Percentiles rank a stretch among this genome's conserved stretches.
Evolutionary conservation across 1,140 invertebrate genomes (phyloP).

Genomic region (Olivierus martensii): DNA sequence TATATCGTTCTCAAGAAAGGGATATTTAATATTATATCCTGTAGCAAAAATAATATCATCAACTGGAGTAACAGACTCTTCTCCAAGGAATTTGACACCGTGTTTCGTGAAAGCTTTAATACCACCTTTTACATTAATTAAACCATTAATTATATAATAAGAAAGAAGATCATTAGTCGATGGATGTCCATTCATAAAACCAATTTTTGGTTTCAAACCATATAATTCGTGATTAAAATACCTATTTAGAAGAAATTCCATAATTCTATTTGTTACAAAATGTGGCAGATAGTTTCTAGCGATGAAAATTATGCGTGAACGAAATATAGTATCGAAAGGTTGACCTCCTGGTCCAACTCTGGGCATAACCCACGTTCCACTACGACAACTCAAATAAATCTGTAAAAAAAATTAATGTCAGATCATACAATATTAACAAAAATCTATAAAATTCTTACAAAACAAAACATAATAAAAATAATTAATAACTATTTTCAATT

Average conservation of each 20-base stretch:
- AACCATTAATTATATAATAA: conserved; percentile 29
- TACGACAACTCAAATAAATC: conserved; percentile 35
- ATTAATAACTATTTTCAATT: no score
- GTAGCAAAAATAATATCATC: conserved; percentile 15
- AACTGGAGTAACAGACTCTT: neutral
- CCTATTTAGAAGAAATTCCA: neutral
- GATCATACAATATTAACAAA: no score
- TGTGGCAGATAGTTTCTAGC: conserved; percentile 3
- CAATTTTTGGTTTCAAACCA: conserved; percentile 32
- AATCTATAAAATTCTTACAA: no score
- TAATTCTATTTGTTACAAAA: neutral
- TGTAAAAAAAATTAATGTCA: conserved; percentile 15
- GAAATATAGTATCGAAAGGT: conserved; percentile 24
- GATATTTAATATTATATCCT: conserved; percentile 23
- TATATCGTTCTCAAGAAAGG: neutral
- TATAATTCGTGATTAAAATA: neutral
- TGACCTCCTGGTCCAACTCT: conserved; percentile 28
- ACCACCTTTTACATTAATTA: conserved; percentile 31
- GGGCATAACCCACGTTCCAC: conserved; percentile 35
- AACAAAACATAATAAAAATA: no score
- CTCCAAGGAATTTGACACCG: conserved; percentile 25
- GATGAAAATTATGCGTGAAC: conserved; percentile 12
- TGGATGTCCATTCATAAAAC: conserved; percentile 33
- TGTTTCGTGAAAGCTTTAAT: conserved; percentile 26
- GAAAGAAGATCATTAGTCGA: conserved; percentile 39